phyloP scores from a whole-genome alignment of 2,888 invertebrate genomes.

The Phalera bucephala region DNA sequence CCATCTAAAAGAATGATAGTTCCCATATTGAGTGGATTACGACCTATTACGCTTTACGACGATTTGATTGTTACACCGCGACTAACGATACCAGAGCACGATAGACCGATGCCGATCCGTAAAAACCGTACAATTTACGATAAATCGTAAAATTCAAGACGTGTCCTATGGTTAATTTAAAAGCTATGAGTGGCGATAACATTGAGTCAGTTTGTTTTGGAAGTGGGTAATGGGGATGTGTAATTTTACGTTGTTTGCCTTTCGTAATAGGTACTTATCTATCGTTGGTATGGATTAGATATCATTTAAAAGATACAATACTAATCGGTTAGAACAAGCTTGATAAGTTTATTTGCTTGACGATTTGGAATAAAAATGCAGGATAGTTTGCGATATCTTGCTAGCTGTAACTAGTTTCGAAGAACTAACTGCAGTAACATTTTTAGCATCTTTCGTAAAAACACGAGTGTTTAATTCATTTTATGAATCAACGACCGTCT shows the following conservation, averaged over 20 bases:
- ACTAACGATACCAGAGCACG: conserved; percentile 74
- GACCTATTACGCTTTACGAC: conserved; percentile 73
- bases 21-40: conserved; percentile 77
- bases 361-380: too few relatives aligned
- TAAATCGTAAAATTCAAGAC: conserved; percentile 58
- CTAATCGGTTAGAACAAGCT: neutral
- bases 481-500: too few relatives aligned
- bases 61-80: conserved; percentile 71
- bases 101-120: conserved; percentile 45
- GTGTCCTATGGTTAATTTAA: conserved; percentile 66
- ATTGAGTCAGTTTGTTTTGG: conserved; percentile 45
- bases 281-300: conserved; percentile 24
- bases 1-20: conserved; percentile 62
- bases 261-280: conserved; percentile 20
- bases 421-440: too few relatives aligned
- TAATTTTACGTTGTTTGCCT: conserved; percentile 33
- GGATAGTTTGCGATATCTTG: too few relatives aligned
- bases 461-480: too few relatives aligned
- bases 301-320: conserved; percentile 4
- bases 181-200: conserved; percentile 59
- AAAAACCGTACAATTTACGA: conserved; percentile 71
- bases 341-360: neutral
- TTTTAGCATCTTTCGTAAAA: too few relatives aligned
- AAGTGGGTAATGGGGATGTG: conserved; percentile 34
- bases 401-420: too few relatives aligned